phyloP scores from a whole-genome alignment of 2,888 invertebrate genomes.

The Leucophenga montana region DNA sequence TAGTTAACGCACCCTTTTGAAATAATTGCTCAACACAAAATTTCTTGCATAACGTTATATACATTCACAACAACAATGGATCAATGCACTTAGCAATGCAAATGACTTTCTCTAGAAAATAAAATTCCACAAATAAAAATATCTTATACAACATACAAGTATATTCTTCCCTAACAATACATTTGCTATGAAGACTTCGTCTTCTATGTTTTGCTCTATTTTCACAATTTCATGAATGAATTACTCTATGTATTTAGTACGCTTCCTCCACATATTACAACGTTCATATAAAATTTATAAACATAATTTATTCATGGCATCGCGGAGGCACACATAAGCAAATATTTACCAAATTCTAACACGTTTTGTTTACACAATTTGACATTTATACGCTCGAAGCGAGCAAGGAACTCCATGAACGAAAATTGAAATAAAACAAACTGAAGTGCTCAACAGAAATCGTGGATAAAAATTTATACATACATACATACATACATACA shows the following conservation, averaged over 20 bases:
- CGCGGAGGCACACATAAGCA: constrained; percentile 35
- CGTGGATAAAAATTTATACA: background rate
- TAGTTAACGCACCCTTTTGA: too few species aligned
- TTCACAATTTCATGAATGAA: too few species aligned
- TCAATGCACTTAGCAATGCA: too few species aligned
- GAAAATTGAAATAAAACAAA: constrained; percentile 2
- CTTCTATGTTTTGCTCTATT: constrained; percentile 1
- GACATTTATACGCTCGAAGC: constrained; percentile 39
- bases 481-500: too few species aligned
- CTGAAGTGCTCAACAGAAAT: background rate
- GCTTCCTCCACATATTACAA: constrained; percentile 27
- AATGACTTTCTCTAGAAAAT: too few species aligned
- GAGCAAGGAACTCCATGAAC: background rate
- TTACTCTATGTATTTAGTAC: constrained; percentile 10
- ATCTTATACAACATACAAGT: too few species aligned
- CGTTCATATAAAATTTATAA: constrained; percentile 18
- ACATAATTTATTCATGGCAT: constrained; percentile 24
- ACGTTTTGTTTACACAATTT: constrained; percentile 54
- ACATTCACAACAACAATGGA: too few species aligned
- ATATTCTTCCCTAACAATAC: too few species aligned
- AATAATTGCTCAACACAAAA: too few species aligned
- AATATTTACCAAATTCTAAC: constrained; percentile 53
- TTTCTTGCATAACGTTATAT: too few species aligned
- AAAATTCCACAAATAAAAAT: too few species aligned
- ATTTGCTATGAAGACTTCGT: too few species aligned